These are phyloP conservation scores for Nothobranchius kuhntae DNA, from an alignment of 2,113 vertebrate genomes.

Conservation along the genomic window DNA sequence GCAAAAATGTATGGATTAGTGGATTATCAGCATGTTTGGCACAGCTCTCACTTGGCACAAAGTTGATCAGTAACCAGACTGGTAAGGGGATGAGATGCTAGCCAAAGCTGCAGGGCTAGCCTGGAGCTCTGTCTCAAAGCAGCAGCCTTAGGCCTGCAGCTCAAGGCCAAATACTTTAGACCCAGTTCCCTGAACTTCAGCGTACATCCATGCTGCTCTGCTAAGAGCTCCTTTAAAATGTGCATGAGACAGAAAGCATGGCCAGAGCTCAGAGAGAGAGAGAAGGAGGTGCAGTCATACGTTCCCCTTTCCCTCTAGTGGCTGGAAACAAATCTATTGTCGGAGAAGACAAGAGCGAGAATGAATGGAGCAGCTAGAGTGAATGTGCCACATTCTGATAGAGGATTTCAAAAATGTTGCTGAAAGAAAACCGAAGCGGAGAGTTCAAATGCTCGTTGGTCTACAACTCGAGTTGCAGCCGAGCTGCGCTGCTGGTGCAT, in stretches of 20 bases:
- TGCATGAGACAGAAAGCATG: slow-evolving; percentile 42
- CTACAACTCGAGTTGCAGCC: background rate
- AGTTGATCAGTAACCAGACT: slow-evolving; percentile 65
- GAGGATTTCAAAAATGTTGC: slow-evolving; percentile 62
- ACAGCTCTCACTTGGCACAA: slow-evolving; percentile 54
- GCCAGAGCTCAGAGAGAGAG: slow-evolving; percentile 46
- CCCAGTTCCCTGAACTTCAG: slow-evolving; percentile 51
- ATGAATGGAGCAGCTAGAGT: slow-evolving; percentile 63
- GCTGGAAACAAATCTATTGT: slow-evolving; percentile 77
- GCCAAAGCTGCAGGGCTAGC: slow-evolving; percentile 54
- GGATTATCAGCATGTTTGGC: slow-evolving; percentile 76
- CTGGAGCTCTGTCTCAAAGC: slow-evolving; percentile 38
- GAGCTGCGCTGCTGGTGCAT: too few relatives aligned
- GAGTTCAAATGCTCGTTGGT: slow-evolving; percentile 38
- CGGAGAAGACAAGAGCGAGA: slow-evolving; percentile 70
- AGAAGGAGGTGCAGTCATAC: slow-evolving; percentile 54
- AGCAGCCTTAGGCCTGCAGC: slow-evolving; percentile 33
- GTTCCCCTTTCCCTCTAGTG: slow-evolving; percentile 71
- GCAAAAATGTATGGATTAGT: slow-evolving; percentile 75
- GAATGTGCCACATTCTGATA: slow-evolving; percentile 56
- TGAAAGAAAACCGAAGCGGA: slow-evolving; percentile 51
- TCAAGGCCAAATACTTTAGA: slow-evolving; percentile 51
- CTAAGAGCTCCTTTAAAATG: slow-evolving; percentile 36
- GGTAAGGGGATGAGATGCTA: slow-evolving; percentile 44
- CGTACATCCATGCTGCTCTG: slow-evolving; percentile 33